Percentiles rank a stretch among this genome's conserved stretches.
These are phyloP conservation scores for Macropus fuliginosus DNA, from an alignment of 2,797 vertebrate genomes.

Conservation along the genomic window DNA sequence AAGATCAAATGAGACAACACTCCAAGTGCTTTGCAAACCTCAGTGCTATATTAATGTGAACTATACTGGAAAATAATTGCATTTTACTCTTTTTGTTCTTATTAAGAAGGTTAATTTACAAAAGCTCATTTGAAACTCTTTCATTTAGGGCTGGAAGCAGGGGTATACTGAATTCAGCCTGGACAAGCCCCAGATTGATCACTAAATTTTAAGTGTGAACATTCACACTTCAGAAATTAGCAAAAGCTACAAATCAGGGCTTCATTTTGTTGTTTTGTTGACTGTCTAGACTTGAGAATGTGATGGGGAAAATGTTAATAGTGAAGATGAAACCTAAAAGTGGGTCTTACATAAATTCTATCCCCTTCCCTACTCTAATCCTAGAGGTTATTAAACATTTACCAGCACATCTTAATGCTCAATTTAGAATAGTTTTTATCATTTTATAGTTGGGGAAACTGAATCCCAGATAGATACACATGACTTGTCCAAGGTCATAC, in stretches of 20 bases:
- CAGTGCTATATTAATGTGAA: neutral
- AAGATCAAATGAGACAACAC: conserved; percentile 7
- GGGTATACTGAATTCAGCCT: neutral
- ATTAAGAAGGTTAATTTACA: conserved; percentile 64
- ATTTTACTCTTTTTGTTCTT: conserved; percentile 38
- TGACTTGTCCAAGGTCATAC: neutral
- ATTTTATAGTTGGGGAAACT: neutral
- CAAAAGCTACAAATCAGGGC: neutral
- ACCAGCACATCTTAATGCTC: neutral
- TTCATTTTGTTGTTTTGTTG: neutral
- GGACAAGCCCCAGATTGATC: neutral
- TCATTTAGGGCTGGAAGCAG: neutral
- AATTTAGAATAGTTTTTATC: neutral
- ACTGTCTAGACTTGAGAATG: neutral
- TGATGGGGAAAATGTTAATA: neutral
- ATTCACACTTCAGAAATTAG: neutral
- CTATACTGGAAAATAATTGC: neutral
- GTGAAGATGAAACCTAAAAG: neutral
- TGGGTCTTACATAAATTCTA: neutral
- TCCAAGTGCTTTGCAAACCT: neutral
- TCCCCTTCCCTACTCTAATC: neutral
- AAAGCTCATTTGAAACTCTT: conserved; percentile 47
- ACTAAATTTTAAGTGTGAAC: neutral
- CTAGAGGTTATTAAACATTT: neutral
- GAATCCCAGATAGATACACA: neutral